Percentiles rank a stretch among this genome's conserved stretches.
phyloP scores from a whole-genome alignment of 2,797 vertebrate genomes.

The Mallotus villosus region DNA sequence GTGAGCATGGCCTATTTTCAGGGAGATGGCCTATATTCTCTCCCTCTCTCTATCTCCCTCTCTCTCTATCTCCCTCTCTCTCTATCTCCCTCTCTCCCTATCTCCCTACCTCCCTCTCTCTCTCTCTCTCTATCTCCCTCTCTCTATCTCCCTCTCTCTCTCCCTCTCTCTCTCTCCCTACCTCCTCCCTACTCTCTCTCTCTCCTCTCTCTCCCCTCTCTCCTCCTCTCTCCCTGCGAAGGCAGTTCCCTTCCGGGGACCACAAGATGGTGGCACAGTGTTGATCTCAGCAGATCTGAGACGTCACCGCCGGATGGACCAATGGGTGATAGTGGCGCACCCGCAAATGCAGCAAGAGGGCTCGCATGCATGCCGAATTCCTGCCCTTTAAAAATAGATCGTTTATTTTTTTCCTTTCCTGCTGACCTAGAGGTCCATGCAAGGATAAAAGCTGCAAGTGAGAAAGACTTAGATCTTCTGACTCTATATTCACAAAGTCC shows the following conservation, averaged over 20 bases:
- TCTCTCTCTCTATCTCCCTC: too few species aligned
- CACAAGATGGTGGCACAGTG: constrained; percentile 78
- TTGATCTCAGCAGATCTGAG: constrained; percentile 13
- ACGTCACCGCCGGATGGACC: constrained; percentile 45
- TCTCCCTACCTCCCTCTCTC: too few species aligned
- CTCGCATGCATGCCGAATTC: constrained; percentile 69
- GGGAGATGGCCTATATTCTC: not conserved
- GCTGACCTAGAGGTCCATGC: constrained; percentile 81
- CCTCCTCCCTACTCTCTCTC: too few species aligned
- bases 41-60: not conserved
- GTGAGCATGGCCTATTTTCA: constrained; percentile 3
- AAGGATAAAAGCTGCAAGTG: constrained; percentile 73
- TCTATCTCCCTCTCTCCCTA: not conserved
- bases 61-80: not conserved
- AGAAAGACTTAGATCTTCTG: constrained; percentile 69
- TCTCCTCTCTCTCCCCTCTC: too few species aligned
- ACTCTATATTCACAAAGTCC: constrained; percentile 57
- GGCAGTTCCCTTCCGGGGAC: constrained; percentile 13
- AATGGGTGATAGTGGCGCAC: constrained; percentile 22
- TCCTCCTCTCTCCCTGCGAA: not conserved
- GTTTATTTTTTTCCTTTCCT: constrained; percentile 79
- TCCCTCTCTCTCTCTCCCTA: too few species aligned
- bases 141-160: too few species aligned
- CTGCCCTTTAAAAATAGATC: constrained; percentile 89
- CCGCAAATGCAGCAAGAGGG: constrained; percentile 34